Conservation (phyloP, 2,888 invertebrate species). For the Limenitis camilla region DNA sequence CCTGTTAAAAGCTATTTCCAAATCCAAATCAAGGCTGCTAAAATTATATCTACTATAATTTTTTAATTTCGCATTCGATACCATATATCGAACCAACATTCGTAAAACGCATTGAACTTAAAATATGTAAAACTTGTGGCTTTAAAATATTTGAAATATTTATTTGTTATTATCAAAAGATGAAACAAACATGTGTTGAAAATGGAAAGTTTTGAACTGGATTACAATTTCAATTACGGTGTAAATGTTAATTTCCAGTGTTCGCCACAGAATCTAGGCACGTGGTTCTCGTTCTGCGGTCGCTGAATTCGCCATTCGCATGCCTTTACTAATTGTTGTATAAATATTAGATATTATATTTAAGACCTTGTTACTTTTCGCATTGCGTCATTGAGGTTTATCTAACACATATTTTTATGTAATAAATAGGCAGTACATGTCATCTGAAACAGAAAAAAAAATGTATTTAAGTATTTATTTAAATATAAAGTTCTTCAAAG, state of each 20-base stretch:
- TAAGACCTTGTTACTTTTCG: conserved; percentile 7
- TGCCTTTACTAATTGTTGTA: conserved; percentile 14
- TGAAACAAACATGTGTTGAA: background rate
- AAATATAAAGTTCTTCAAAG: no score
- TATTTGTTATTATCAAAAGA: no score
- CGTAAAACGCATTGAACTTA: no score
- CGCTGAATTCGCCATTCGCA: conserved; percentile 16
- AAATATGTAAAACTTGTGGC: no score
- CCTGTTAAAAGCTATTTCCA: no score
- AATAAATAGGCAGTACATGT: background rate
- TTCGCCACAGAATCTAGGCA: conserved; percentile 13
- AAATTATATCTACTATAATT: no score
- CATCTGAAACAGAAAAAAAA: no score
- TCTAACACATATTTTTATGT: background rate
- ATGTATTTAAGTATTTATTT: no score
- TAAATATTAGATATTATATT: conserved; percentile 17
- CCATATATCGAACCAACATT: no score
- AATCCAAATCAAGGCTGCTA: no score
- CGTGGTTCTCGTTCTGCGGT: conserved; percentile 12
- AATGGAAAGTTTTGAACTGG: conserved; percentile 8
- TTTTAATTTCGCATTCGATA: no score
- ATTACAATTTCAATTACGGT: conserved; percentile 10
- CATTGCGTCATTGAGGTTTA: conserved; percentile 2
- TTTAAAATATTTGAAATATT: no score
- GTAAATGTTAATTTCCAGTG: conserved; percentile 7